Evolutionary conservation across 2,888 invertebrate species (phyloP), one percentile per base, ranked within the genome.

Genomic region (Caenorhabditis becei): DNA sequence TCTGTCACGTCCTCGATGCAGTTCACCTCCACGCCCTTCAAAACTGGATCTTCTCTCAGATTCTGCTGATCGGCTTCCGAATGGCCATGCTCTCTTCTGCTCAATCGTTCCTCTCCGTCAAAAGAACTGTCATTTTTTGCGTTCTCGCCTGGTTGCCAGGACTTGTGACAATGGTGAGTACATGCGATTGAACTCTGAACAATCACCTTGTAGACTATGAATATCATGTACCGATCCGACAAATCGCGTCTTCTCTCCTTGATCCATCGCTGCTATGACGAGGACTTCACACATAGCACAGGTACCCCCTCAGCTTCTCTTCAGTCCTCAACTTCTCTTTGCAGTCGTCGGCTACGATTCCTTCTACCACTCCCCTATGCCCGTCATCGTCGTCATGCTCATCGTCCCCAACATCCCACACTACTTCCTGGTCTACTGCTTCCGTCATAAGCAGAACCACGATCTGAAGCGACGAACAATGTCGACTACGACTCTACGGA

Each of bases 391-490:
- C 10, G 23, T 37, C 2, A 61, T 72, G 56, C 51, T 79, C 0
- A 49, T 79, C 14, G 58, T 69, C 4, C 72, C 72, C 16, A 79
- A 79, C 28, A 44, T 79, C 37, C 79, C 79, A 3, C 79, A 79
- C 51, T 79, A 79, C 16, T 51, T 79, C 3, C 72, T 79, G 23
- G 72, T 32, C 18, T 79, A 51, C 26, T 67, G 79, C 11, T 79
- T 79, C 37, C 79, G 79, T 8, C 72, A 79, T 66, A 79, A 72
- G 72, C 79, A 79, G 32, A 79, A 79, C 44, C 67, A 79, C 23
- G 79, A 79, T 63, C 18, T 79, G 51, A 79, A 79, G 35, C 41
- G 72, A 8, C 18, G 56, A 37, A 79, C 61, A 14, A 67, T 79
- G 61, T 79, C 79, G 49, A 61, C 51, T 51, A 58, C 72, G 28